Conservation (phyloP, 2,888 invertebrate species). For the Crocallis elinguaria region DNA sequence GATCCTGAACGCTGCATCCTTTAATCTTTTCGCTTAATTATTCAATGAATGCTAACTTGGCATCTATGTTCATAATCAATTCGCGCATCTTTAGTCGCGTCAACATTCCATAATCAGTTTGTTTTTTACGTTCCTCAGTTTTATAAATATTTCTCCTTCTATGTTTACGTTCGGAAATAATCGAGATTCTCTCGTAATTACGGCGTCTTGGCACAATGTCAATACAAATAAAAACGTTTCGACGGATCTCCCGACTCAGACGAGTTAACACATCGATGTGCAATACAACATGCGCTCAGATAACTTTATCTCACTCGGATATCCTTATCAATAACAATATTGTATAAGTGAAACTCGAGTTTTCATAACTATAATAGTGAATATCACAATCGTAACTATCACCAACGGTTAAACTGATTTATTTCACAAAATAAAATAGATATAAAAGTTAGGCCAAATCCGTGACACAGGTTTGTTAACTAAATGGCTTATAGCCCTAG, state of each 20-base stretch:
- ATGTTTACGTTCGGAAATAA: slow-evolving; percentile 40
- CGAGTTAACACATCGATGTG: slow-evolving; percentile 44
- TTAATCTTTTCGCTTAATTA: slow-evolving; percentile 32
- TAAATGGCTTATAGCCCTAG: slow-evolving; percentile 42
- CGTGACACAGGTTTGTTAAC: slow-evolving; percentile 58
- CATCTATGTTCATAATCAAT: neutral
- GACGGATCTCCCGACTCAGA: slow-evolving; percentile 37
- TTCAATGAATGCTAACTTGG: slow-evolving; percentile 3
- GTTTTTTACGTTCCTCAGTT: slow-evolving; percentile 34
- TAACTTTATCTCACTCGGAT: slow-evolving; percentile 61
- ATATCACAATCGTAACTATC: slow-evolving; percentile 46
- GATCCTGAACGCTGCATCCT: slow-evolving; percentile 84
- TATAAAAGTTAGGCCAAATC: slow-evolving; percentile 52
- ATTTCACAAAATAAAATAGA: slow-evolving; percentile 37
- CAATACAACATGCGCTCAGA: slow-evolving; percentile 53
- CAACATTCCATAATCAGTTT: slow-evolving; percentile 16
- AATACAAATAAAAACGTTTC: slow-evolving; percentile 47
- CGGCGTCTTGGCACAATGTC: slow-evolving; percentile 42
- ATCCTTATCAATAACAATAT: slow-evolving; percentile 61
- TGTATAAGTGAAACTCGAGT: slow-evolving; percentile 55
- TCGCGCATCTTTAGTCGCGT: slow-evolving; percentile 16
- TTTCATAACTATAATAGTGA: slow-evolving; percentile 48
- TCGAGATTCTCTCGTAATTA: slow-evolving; percentile 46
- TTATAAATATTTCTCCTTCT: slow-evolving; percentile 37
- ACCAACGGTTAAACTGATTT: slow-evolving; percentile 35